Base-by-base conservation (phyloP, 2,113 vertebrate species). In the Callipepla squamata region DNA sequence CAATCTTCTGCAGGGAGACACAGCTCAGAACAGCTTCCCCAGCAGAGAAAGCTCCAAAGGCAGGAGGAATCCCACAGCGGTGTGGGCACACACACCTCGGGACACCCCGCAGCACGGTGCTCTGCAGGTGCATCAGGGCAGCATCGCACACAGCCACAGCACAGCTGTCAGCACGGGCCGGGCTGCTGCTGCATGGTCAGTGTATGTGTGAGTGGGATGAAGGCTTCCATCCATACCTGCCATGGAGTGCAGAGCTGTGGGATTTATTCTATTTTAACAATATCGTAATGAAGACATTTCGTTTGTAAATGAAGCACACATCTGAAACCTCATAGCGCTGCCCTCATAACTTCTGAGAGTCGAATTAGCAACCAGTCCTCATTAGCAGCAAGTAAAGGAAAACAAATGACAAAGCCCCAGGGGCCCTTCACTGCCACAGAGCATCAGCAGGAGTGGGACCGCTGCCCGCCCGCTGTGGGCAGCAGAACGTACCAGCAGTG, bases 381-480 rank as follows among this genome's bases (percentile, higher is more conserved):
- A 72, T 70, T 45, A 84, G 15, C 26, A 0, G 0, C 45, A 74
- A 68, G 51, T 17, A 45, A 70, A 68, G 53, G 47, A 78, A 63
- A 14, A 0, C 13, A 69, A 87, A 74, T n/a, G 81, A 38, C 14
- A 55, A 34, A 65, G 9, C 19, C 23, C 28, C 44, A 5, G 0
- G 1, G 73, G 30, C 50, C 15, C 40, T 67, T 6, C 30, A 42
- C 38, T 51, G 47, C 32, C 23, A 2, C 36, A 23, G 25, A 58
- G 22, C 4, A n/a, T 10, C 47, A 53, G 68, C 10, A 17, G 6
- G 40, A 18, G 59, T 21, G 13, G 11, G 21, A 80, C 38, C 55
- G 15, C 20, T 7, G 9, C 3, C 1, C 15, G 2, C 0, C 42
- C 11, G 25, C 0, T 7, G 34, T 28, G 6, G n/a, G 48, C 63